Evolutionary conservation across 2,797 vertebrate species (phyloP).

Genomic region (Carapus acus): DNA sequence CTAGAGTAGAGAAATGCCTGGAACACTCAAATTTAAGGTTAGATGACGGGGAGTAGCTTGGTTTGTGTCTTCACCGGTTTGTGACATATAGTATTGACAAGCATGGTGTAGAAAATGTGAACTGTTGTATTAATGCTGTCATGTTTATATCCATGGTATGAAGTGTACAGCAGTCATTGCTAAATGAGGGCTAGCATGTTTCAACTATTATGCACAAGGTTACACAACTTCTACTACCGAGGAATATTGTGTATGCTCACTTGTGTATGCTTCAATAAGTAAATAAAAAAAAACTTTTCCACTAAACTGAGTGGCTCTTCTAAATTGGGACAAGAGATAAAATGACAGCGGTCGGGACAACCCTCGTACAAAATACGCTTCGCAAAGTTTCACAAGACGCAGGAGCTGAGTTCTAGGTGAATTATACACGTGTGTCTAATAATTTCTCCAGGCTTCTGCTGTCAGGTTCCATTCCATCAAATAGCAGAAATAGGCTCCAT

Average conservation of each 20-base stretch:
- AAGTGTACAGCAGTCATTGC: constrained; percentile 58
- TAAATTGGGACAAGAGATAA: not conserved
- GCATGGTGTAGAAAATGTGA: constrained; percentile 55
- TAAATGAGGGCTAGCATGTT: constrained; percentile 67
- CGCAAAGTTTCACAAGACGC: too few relatives aligned
- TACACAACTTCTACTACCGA: constrained; percentile 64
- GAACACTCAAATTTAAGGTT: constrained; percentile 10
- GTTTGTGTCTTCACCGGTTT: constrained; percentile 24
- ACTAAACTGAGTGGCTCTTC: constrained; percentile 31
- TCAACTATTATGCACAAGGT: constrained; percentile 70
- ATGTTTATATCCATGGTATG: constrained; percentile 59
- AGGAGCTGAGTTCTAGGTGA: constrained; percentile 8
- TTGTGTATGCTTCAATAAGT: constrained; percentile 70
- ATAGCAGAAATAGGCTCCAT: not conserved
- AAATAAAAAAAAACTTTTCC: constrained; percentile 61
- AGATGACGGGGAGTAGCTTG: constrained; percentile 13
- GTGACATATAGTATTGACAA: constrained; percentile 38
- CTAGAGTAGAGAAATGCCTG: constrained; percentile 20
- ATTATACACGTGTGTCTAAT: constrained; percentile 23
- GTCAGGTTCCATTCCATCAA: constrained; percentile 5
- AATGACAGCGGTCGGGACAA: too few relatives aligned
- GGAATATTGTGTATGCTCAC: constrained; percentile 65
- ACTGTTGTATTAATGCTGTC: constrained; percentile 57
- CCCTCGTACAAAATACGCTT: too few relatives aligned
- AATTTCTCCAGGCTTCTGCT: constrained; percentile 6